Conservation (phyloP, 2,113 vertebrate species). For the Serinus canaria region DNA sequence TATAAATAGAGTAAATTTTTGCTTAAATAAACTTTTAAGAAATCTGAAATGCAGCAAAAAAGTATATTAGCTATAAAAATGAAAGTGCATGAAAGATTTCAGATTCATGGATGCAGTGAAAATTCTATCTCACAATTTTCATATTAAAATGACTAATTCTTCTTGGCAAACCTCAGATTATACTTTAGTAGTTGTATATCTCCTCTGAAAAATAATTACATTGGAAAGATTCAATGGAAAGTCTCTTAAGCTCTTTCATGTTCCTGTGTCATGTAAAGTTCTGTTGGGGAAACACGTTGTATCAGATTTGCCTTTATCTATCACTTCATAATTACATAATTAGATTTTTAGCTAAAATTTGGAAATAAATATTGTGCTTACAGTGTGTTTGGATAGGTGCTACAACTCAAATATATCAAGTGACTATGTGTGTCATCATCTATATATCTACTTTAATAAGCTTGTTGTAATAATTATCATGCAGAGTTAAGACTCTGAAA, state of each 20-base stretch:
- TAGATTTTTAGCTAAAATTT: not conserved
- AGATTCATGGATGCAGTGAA: not conserved
- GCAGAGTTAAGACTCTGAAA: not conserved
- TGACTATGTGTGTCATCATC: not conserved
- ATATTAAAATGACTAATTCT: not conserved
- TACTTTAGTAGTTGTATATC: not conserved
- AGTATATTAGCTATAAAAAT: not conserved
- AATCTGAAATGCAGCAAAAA: not conserved
- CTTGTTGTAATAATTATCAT: not conserved
- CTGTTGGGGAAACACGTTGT: not conserved
- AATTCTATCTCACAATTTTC: not conserved
- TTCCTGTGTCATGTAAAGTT: not conserved
- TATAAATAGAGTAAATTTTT: not conserved
- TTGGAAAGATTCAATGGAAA: not conserved
- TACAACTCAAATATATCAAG: not conserved
- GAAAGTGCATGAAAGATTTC: not conserved
- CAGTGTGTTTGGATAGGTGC: not conserved
- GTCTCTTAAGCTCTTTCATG: not conserved
- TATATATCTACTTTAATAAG: not conserved
- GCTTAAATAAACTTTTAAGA: not conserved
- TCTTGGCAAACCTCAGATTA: not conserved
- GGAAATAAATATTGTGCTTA: not conserved
- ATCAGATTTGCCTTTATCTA: not conserved
- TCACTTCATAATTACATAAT: not conserved
- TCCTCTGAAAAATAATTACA: conserved; percentile 11